Percentiles rank a stretch among this genome's conserved stretches.
These are phyloP conservation scores for Sthenelais limicola DNA, from an alignment of 2,888 invertebrate genomes.

Conservation along the genomic window DNA sequence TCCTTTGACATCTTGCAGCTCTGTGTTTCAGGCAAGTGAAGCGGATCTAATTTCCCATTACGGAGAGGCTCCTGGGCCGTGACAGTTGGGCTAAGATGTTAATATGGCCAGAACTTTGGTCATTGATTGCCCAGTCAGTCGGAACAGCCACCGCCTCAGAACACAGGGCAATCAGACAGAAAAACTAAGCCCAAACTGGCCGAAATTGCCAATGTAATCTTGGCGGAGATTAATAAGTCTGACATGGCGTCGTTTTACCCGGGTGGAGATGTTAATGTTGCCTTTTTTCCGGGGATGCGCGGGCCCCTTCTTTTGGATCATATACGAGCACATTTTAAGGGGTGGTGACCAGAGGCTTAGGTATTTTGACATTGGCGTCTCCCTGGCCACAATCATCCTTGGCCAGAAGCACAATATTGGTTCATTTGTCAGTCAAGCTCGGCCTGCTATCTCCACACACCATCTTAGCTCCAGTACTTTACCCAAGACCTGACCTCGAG, in stretches of 20 bases:
- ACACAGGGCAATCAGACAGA: constrained; percentile 23
- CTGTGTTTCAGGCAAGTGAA: constrained; percentile 37
- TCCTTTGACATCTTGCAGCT: constrained; percentile 37
- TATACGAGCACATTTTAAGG: background rate
- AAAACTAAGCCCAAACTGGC: constrained; percentile 11
- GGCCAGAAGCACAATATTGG: constrained; percentile 28
- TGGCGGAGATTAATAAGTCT: constrained; percentile 32
- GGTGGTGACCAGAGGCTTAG: background rate
- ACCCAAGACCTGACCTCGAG: constrained; percentile 6
- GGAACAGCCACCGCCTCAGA: constrained; percentile 23
- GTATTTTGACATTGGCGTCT: constrained; percentile 34
- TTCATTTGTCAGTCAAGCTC: constrained; percentile 16
- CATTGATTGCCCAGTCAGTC: constrained; percentile 35
- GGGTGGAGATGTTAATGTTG: constrained; percentile 23
- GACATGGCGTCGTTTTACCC: constrained; percentile 37
- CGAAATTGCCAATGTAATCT: constrained; percentile 39
- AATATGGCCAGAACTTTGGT: constrained; percentile 35
- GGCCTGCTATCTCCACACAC: constrained; percentile 15
- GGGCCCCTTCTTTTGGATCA: background rate
- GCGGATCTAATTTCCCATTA: constrained; percentile 39
- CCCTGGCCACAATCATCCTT: constrained; percentile 28
- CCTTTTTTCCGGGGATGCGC: background rate
- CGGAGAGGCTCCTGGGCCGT: constrained; percentile 16
- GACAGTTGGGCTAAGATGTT: constrained; percentile 33
- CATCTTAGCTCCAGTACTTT: constrained; percentile 1